phyloP scores from a whole-genome alignment of 2,797 vertebrate species.

The Squalus acanthias region DNA sequence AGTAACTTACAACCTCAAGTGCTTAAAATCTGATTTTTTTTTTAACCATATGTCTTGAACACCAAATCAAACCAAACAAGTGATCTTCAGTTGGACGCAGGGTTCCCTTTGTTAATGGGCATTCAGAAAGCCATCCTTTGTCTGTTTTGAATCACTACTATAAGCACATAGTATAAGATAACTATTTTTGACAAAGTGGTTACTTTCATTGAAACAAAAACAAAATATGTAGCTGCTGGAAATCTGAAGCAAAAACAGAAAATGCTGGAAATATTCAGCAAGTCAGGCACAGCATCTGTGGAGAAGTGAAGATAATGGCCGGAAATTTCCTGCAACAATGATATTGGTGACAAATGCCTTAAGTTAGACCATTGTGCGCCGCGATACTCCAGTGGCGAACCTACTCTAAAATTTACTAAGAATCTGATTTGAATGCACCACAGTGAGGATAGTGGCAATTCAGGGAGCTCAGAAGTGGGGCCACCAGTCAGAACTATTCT shows the following conservation, averaged over 20 bases:
- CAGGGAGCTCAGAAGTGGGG: background rate
- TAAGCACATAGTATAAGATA: background rate
- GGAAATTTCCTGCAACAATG: background rate
- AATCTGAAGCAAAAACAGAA: conserved; percentile 3
- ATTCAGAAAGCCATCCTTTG: background rate
- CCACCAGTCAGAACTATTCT: background rate
- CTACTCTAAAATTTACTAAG: background rate
- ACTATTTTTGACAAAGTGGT: background rate
- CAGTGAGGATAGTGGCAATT: background rate
- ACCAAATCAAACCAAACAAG: background rate
- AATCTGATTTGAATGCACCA: background rate
- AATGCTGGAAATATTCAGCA: background rate
- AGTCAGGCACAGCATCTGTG: background rate
- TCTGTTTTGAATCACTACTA: background rate
- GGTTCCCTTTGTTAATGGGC: background rate
- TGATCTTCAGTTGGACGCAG: background rate
- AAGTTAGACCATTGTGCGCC: background rate
- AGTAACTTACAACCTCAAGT: background rate
- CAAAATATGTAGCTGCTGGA: background rate
- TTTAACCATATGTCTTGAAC: background rate
- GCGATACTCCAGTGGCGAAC: background rate
- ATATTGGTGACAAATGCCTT: background rate
- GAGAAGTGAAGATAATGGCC: background rate
- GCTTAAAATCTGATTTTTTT: background rate
- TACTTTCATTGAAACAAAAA: background rate